Base-by-base conservation (phyloP, 2,797 vertebrate genomes). In the Oophaga sylvatica region DNA sequence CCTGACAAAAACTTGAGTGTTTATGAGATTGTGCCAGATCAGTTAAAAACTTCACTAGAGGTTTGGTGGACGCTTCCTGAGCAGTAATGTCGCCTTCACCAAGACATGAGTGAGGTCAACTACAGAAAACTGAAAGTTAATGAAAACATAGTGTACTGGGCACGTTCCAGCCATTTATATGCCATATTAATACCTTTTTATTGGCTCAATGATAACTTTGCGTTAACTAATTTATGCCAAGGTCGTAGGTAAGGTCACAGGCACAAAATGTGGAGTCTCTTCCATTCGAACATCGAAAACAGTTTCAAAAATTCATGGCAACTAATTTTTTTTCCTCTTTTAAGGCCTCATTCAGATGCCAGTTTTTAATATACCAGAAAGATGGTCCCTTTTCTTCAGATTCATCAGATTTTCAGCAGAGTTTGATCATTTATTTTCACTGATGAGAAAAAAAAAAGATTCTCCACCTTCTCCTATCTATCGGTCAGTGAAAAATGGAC, bases 211-310 rank as follows among this genome's bases (percentile, higher is more conserved):
- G 79, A 86, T 89, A 89, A 82, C 62, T 78, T 71, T 70, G 75
- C 60, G 63, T 86, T 86, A 78, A 81, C 78, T 88, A 81, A 88
- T 88, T 79, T 83, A 62, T 81, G 79, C 85, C 84, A 86, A 89
- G 79, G 80, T 70, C 86, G 56, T 82, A 89, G 84, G 86, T 89
- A 89, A 89, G 82, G 80, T 48, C 80, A 53, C 71, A 62, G 73
- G 3, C 79, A 86, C 48, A 78, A 82, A 77, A 70, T 31, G 45
- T 29, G 56, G 59, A 85, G 87, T 85, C 87, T 73, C 87, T 76
- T 81, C 41, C 80, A 84, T 84, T 80, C 48, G 63, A 48, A 67
- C 48, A 26, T 59, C 20, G 31, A 57, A 71, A 68, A 89, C 16
- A 22, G 31, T 68, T 85, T 88, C 35, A 41, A 41, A 41, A 41